Conservation (phyloP, 2,113 vertebrate species). For the Lichenostomus cassidix region DNA sequence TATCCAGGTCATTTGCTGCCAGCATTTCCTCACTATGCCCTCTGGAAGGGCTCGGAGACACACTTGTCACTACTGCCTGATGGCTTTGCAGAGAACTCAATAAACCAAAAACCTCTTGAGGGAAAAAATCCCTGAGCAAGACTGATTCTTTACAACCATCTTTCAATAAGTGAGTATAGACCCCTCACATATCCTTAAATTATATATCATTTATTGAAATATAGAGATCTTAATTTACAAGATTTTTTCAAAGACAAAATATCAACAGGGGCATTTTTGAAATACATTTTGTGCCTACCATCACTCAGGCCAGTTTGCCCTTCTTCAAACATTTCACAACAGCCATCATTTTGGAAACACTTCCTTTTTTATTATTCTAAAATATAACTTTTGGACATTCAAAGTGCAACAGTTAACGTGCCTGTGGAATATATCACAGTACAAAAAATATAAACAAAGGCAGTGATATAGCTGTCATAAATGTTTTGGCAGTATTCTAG, state of each 20-base stretch:
- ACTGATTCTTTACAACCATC: neutral
- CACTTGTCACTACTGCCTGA: neutral
- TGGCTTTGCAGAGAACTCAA: neutral
- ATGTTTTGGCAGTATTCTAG: slow-evolving; percentile 84
- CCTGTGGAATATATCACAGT: slow-evolving; percentile 91
- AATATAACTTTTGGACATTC: slow-evolving; percentile 87
- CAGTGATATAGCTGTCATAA: slow-evolving; percentile 94
- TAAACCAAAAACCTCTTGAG: neutral
- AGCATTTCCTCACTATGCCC: neutral
- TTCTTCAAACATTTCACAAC: slow-evolving; percentile 79
- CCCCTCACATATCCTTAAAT: slow-evolving; percentile 72
- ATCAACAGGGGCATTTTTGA: slow-evolving; percentile 72
- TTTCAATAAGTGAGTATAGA: slow-evolving; percentile 56
- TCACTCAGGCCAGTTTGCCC: slow-evolving; percentile 43
- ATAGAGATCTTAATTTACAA: slow-evolving; percentile 82
- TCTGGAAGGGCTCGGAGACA: neutral
- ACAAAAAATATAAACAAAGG: slow-evolving; percentile 85
- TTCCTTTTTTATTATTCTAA: slow-evolving; percentile 83
- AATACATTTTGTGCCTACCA: slow-evolving; percentile 71
- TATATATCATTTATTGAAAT: slow-evolving; percentile 85
- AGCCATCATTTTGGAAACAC: slow-evolving; percentile 75
- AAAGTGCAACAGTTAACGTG: slow-evolving; percentile 95
- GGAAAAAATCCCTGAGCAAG: neutral
- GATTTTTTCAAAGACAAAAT: slow-evolving; percentile 68
- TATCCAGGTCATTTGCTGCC: neutral